phyloP scores from a whole-genome alignment of 2,888 invertebrate species.

The Lymantria dispar region DNA sequence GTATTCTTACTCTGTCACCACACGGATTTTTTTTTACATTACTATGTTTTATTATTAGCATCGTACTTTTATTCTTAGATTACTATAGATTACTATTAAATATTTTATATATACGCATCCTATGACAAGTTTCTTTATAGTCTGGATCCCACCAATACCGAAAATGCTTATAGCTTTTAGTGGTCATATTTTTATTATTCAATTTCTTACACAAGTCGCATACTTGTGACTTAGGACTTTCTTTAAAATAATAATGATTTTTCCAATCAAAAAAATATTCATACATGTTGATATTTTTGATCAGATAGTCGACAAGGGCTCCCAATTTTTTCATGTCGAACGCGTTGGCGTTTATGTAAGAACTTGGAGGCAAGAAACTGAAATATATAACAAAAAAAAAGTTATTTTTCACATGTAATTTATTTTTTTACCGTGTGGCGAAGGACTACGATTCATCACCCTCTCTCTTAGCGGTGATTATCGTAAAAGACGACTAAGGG shows the following conservation, averaged over 20 bases:
- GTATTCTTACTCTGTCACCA: too few relatives aligned
- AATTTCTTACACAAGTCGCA: slow-evolving; percentile 61
- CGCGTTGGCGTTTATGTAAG: slow-evolving; percentile 54
- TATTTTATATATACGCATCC: slow-evolving; percentile 35
- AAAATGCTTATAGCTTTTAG: slow-evolving; percentile 34
- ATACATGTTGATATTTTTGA: slow-evolving; percentile 51
- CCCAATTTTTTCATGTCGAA: slow-evolving; percentile 59
- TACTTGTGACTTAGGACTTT: slow-evolving; percentile 42
- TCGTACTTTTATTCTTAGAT: too few relatives aligned
- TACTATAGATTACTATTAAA: slow-evolving; percentile 31
- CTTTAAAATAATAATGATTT: slow-evolving; percentile 55
- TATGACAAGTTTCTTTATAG: slow-evolving; percentile 48
- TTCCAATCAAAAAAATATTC: slow-evolving; percentile 68
- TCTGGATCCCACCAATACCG: slow-evolving; percentile 64
- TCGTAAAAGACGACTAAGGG: too few relatives aligned
- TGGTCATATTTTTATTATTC: slow-evolving; percentile 30
- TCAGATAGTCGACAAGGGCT: slow-evolving; percentile 60
- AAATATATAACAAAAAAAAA: slow-evolving; percentile 20
- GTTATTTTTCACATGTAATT: too few relatives aligned
- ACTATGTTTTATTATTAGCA: too few relatives aligned
- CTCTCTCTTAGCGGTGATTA: too few relatives aligned
- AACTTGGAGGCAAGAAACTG: slow-evolving; percentile 67
- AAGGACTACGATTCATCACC: too few relatives aligned
- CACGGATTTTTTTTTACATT: too few relatives aligned
- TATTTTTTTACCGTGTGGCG: too few relatives aligned